A percentile compares a stretch with the other conserved stretches of the same genome.
Evolutionary conservation across 2,113 vertebrate genomes (phyloP).

Genomic region (Leptocoma aspasia): DNA sequence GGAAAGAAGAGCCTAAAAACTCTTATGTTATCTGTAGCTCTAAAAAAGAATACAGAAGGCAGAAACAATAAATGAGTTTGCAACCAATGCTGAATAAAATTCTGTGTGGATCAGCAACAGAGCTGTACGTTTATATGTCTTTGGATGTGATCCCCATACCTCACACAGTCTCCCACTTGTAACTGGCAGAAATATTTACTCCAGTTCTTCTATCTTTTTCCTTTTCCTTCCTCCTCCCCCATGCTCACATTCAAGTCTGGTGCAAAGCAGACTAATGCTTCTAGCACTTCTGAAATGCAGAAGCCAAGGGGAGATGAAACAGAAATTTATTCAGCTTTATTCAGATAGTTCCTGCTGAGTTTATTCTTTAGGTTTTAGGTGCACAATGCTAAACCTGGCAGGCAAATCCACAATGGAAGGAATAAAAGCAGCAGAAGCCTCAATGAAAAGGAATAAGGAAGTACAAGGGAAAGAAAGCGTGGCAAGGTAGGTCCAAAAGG

Average conservation of each 20-base stretch:
- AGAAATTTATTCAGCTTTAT: not conserved
- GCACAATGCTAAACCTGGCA: not conserved
- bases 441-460: not conserved
- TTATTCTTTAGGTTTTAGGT: not conserved
- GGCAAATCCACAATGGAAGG: not conserved
- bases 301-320: not conserved
- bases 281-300: not conserved
- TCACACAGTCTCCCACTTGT: not conserved
- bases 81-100: not conserved
- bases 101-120: not conserved
- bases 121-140: not conserved
- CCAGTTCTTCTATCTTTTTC: not conserved
- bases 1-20: not conserved
- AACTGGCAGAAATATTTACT: not conserved
- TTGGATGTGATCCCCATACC: not conserved
- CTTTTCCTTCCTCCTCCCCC: rapidly evolving
- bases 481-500: not conserved
- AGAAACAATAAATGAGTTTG: not conserved
- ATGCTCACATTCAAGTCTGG: not conserved
- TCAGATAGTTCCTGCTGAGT: not conserved
- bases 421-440: not conserved
- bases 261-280: not conserved
- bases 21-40: not conserved
- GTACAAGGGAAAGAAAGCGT: not conserved
- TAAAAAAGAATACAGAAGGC: not conserved